A percentile compares a stretch with the other conserved stretches of the same genome.
Evolutionary conservation across 2,888 invertebrate species (phyloP).

Genomic region (Lottia gigantea): DNA sequence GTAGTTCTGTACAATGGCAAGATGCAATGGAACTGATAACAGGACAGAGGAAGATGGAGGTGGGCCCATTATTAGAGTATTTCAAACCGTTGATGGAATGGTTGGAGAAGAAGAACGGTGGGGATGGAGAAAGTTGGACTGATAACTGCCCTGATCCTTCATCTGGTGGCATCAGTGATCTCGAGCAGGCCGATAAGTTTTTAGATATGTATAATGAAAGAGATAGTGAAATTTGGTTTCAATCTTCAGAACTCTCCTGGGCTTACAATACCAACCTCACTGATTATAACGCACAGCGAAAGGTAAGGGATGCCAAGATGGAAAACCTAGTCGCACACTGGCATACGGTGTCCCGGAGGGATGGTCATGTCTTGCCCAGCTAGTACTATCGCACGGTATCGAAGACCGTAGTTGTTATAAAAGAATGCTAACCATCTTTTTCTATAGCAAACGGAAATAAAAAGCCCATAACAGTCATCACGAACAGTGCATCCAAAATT

Average conservation of each 20-base stretch:
- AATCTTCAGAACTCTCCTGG: slow-evolving; percentile 34
- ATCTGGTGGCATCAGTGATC: neutral
- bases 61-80: slow-evolving; percentile 81
- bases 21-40: slow-evolving; percentile 83
- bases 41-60: slow-evolving; percentile 77
- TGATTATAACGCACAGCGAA: slow-evolving; percentile 43
- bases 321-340: no score
- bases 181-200: neutral
- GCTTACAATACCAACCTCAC: slow-evolving; percentile 54
- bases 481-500: no score
- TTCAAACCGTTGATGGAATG: slow-evolving; percentile 83
- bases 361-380: no score
- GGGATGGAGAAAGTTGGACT: neutral
- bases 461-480: no score
- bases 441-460: neutral
- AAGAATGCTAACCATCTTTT: neutral
- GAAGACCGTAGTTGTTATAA: neutral
- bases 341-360: no score
- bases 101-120: slow-evolving; percentile 73
- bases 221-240: neutral
- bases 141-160: slow-evolving; percentile 19
- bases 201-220: neutral
- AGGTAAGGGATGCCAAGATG: no score
- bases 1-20: slow-evolving; percentile 71
- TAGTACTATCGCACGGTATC: no score